phyloP scores from a whole-genome alignment of 2,797 vertebrate species.

The Neoniphon sammara region DNA sequence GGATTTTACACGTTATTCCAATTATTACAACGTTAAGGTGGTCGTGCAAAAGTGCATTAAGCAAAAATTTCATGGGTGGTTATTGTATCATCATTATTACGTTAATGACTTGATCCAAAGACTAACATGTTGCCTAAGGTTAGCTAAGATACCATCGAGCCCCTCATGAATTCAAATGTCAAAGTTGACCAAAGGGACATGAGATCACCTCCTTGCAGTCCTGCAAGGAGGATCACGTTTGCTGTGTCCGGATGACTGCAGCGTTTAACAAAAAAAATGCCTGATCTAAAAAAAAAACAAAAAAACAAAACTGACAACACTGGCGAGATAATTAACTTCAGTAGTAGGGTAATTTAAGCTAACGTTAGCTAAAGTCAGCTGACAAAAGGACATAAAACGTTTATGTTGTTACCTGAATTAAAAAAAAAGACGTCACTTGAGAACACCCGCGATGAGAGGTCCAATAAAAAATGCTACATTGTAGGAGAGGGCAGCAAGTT shows the following conservation, averaged over 20 bases:
- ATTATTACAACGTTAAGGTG: too few species aligned
- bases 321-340: slow-evolving; percentile 38
- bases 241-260: too few species aligned
- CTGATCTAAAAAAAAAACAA: background rate
- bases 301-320: too few species aligned
- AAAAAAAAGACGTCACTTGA: background rate
- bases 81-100: too few species aligned
- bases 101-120: too few species aligned
- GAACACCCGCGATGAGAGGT: background rate
- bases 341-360: slow-evolving; percentile 20
- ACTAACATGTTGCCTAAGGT: background rate
- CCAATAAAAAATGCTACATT: background rate
- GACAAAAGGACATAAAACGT: background rate
- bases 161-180: background rate
- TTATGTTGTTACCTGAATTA: slow-evolving; percentile 1
- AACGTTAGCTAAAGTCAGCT: background rate
- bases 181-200: slow-evolving; percentile 25
- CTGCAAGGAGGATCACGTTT: background rate
- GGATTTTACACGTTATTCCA: too few species aligned
- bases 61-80: too few species aligned
- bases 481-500: too few species aligned
- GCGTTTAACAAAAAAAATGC: too few species aligned
- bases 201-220: too few species aligned
- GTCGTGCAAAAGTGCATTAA: too few species aligned
- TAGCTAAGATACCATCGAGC: slow-evolving; percentile 1